These are phyloP conservation scores for Lipophrys pholis DNA, from an alignment of 2,113 vertebrate species.

Conservation along the genomic window DNA sequence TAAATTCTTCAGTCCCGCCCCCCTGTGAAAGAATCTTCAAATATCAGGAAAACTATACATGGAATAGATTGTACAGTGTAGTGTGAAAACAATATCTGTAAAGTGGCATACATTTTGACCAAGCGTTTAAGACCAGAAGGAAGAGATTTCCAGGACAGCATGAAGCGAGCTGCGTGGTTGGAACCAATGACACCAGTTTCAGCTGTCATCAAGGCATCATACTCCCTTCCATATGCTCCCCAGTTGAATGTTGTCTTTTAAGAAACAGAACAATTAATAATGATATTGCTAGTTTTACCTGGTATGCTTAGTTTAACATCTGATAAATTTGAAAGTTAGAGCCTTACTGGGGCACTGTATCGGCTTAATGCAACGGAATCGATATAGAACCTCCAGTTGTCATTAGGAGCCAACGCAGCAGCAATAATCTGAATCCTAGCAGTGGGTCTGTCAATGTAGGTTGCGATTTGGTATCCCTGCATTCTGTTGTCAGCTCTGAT, in stretches of 20 bases:
- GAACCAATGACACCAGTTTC: slow-evolving; percentile 80
- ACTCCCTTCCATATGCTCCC: slow-evolving; percentile 82
- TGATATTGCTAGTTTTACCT: background rate
- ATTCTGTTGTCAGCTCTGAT: slow-evolving; percentile 69
- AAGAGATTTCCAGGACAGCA: slow-evolving; percentile 75
- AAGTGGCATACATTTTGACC: slow-evolving; percentile 72
- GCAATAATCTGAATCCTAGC: slow-evolving; percentile 81
- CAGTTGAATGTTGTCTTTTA: slow-evolving; percentile 75
- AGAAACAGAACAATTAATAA: slow-evolving; percentile 6
- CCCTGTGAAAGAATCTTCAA: slow-evolving; percentile 65
- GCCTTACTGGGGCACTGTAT: slow-evolving; percentile 84
- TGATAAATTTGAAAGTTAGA: background rate
- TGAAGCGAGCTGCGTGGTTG: slow-evolving; percentile 80
- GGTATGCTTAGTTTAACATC: background rate
- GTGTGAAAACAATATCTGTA: fast-evolving
- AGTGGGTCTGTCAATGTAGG: slow-evolving; percentile 74
- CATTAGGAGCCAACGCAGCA: slow-evolving; percentile 75
- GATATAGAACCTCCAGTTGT: slow-evolving; percentile 85
- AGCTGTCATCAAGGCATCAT: slow-evolving; percentile 65
- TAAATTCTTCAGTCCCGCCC: slow-evolving; percentile 43
- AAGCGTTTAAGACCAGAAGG: slow-evolving; percentile 60
- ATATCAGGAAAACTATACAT: background rate
- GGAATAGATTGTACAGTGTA: too few relatives aligned
- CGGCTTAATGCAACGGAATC: slow-evolving; percentile 81
- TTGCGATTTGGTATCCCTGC: slow-evolving; percentile 80